Evolutionary conservation across 1,140 invertebrate genomes (phyloP).

Genomic region (Coptotermes formosanus): DNA sequence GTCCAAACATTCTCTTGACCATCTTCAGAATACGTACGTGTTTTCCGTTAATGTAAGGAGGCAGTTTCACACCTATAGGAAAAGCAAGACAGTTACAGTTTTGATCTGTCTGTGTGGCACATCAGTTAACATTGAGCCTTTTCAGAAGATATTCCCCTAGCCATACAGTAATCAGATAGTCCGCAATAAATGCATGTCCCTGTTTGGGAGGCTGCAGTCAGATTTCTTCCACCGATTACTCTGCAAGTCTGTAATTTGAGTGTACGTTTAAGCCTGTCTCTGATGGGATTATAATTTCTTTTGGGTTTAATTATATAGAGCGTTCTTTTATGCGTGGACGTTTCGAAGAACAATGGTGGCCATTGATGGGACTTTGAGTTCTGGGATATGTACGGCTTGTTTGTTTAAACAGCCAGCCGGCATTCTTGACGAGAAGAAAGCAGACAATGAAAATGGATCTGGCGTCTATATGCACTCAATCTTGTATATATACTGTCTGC

Average conservation of each 20-base stretch:
- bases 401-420: constrained; percentile 28
- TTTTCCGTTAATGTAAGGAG: too few species aligned
- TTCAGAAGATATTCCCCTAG: not conserved
- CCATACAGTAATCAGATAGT: not conserved
- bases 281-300: not conserved
- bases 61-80: too few species aligned
- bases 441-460: constrained; percentile 31
- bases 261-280: not conserved
- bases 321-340: constrained; percentile 22
- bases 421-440: constrained; percentile 20
- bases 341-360: not conserved
- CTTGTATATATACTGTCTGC: constrained; percentile 24
- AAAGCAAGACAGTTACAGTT: not conserved
- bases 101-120: not conserved
- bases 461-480: constrained; percentile 27
- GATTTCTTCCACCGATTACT: not conserved
- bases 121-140: too few species aligned
- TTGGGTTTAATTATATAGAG: constrained; percentile 19
- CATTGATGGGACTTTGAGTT: constrained; percentile 14
- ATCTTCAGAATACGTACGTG: too few species aligned
- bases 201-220: not conserved
- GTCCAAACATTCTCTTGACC: too few species aligned
- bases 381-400: constrained; percentile 2
- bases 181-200: not conserved
- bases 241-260: not conserved